Base-by-base conservation (phyloP, 2,888 invertebrate species). In the Argyresthia goedartella region DNA sequence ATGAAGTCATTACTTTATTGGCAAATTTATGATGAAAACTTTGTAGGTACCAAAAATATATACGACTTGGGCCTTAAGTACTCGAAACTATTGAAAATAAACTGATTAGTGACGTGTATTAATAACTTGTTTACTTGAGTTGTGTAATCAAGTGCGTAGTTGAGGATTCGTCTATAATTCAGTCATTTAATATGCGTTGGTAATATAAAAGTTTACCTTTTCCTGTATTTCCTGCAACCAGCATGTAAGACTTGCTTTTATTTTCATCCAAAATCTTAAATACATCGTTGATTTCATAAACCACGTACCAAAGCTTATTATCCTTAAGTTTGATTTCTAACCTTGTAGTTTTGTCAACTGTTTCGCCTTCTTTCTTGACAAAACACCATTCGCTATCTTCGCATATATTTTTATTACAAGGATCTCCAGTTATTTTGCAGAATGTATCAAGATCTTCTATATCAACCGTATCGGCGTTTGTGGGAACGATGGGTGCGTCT, bases 161-260 rank as follows among this genome's bases (percentile, higher is more conserved):
- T 13, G n/a, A 39, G 10, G 10, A 25, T 6, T 45, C 34, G 14
- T 33, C 16, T 45, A 13, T 15, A 33, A 33, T 16, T 14, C 33
- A 15, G 9, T 8, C 6, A 13, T 1, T n/a, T 8, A 9, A 8
- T 14, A 13, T 6, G n/a, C 13, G 6, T 49, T 1, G 8, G 13
- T 35, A 35, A 49, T 1, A 49, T 34, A 34, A 8, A n/a, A 35
- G 6, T 62, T 2, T 66, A 77, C 93, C 93, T 72, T 88, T 89
- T 8, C 90, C 92, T 8, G 91, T 91, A 62, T 91, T 91, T 44
- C 91, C 91, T 16, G 88, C 89, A 10, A 91, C 82, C n/a, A 91
- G 64, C 60, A 87, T 75, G 56, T 88, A 89, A 44, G 67, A 69
- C 15, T 54, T 53, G 74, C 64, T 43, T 60, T 63, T 43, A 63